These are phyloP conservation scores for Anolis sagrei DNA, from an alignment of 2,113 vertebrate genomes.

Conservation along the genomic window DNA sequence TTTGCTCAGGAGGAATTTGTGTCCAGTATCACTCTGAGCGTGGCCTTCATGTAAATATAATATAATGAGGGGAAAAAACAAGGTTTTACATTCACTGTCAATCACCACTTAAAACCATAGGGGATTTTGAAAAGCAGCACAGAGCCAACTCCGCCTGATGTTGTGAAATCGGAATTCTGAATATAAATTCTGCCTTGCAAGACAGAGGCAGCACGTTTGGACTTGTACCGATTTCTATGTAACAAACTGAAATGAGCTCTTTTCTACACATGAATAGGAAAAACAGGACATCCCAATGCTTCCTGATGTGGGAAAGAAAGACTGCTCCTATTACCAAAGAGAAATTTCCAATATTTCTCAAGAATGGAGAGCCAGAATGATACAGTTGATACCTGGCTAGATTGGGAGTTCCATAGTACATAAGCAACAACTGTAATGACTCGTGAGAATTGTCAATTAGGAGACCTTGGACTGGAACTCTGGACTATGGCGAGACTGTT, in stretches of 20 bases:
- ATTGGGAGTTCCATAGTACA: not conserved
- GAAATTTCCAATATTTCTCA: not conserved
- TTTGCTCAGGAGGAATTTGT: not conserved
- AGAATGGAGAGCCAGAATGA: not conserved
- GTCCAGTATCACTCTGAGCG: slow-evolving; percentile 14
- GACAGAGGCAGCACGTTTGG: slow-evolving; percentile 21
- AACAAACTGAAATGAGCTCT: slow-evolving; percentile 43
- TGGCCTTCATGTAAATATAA: slow-evolving; percentile 6
- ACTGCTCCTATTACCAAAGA: not conserved
- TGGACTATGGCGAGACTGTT: too few species aligned
- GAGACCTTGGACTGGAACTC: too few species aligned
- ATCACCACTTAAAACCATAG: not conserved
- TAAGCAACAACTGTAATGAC: too few species aligned
- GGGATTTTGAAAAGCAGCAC: not conserved
- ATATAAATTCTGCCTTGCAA: slow-evolving; percentile 30
- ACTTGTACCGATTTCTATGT: slow-evolving; percentile 7
- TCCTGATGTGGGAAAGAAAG: not conserved
- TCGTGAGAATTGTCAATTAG: too few species aligned
- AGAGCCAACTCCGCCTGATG: not conserved
- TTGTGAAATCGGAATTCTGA: slow-evolving; percentile 6
- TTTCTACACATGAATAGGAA: slow-evolving; percentile 27
- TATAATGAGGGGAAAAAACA: not conserved
- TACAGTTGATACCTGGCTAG: too few species aligned
- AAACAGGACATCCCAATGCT: not conserved
- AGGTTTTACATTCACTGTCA: not conserved